Evolutionary conservation across 2,113 vertebrate species (phyloP).

Genomic region (Chelonoidis abingdonii): DNA sequence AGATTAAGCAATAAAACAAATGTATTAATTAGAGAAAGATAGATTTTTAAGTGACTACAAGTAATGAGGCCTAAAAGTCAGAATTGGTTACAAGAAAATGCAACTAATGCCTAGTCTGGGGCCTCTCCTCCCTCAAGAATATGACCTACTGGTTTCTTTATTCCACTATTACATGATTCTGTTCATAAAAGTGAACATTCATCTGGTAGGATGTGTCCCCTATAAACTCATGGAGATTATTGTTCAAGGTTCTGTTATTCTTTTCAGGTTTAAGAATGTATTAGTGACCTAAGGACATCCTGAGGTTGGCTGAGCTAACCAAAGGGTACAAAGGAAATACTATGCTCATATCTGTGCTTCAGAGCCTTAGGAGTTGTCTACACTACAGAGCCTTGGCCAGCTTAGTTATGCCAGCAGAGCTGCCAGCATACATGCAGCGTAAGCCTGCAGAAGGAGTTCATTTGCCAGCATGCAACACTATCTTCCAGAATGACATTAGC

Average conservation of each 20-base stretch:
- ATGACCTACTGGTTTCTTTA: neutral
- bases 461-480: neutral
- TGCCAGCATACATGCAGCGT: too few species aligned
- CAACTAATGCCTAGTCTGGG: rapidly evolving
- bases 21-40: too few species aligned
- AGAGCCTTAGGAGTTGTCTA: too few species aligned
- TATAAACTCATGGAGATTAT: neutral
- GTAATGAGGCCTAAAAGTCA: too few species aligned
- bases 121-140: neutral
- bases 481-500: neutral
- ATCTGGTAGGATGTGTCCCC: neutral
- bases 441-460: neutral
- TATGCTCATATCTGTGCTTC: too few species aligned
- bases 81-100: too few species aligned
- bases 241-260: neutral
- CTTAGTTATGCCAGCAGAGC: too few species aligned
- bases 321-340: neutral
- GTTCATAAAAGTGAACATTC: neutral
- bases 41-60: too few species aligned
- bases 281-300: too few species aligned
- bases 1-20: too few species aligned
- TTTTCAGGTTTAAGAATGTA: neutral
- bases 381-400: too few species aligned
- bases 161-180: neutral
- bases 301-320: too few species aligned